A percentile compares a stretch with the other conserved stretches of the same genome.
These are phyloP conservation scores for Sebastes baramenuke DNA, from an alignment of 2,797 vertebrate species.

Conservation along the genomic window DNA sequence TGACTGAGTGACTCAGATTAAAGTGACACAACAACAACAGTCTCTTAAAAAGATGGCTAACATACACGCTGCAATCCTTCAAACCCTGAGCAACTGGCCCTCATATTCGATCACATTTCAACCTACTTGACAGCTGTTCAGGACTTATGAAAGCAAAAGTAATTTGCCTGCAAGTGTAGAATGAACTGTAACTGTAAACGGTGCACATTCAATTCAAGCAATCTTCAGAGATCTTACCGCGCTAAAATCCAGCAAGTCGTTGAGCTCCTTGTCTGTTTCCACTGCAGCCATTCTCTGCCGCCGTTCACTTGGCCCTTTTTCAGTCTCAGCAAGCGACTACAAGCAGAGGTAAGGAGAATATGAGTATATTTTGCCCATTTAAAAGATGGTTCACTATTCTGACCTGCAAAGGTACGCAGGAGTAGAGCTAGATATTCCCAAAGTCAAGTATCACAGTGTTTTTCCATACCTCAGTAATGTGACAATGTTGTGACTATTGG, in stretches of 20 bases:
- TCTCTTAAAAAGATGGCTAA: constrained; percentile 9
- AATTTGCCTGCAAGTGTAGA: not conserved
- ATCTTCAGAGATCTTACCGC: constrained; percentile 86
- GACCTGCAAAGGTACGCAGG: not conserved
- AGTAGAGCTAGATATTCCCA: not conserved
- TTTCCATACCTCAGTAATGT: not conserved
- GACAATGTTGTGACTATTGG: not conserved
- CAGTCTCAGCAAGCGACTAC: constrained; percentile 78
- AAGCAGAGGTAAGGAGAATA: constrained; percentile 58
- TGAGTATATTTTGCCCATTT: constrained; percentile 36
- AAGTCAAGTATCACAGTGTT: not conserved
- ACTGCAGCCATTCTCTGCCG: constrained; percentile 92
- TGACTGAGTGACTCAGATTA: constrained; percentile 9
- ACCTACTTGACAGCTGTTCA: constrained; percentile 5
- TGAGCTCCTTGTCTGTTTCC: constrained; percentile 98
- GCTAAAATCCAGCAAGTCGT: constrained; percentile 97
- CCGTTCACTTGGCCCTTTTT: constrained; percentile 76
- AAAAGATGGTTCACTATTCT: constrained; percentile 12
- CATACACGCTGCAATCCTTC: not conserved
- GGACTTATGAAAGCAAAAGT: not conserved
- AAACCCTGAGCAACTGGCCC: constrained; percentile 9
- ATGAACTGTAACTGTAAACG: constrained; percentile 8
- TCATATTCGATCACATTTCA: constrained; percentile 14
- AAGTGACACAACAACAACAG: constrained; percentile 27
- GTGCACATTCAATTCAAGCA: constrained; percentile 33